Base-by-base conservation (phyloP, 2,113 vertebrate genomes). In the Otus sunia region DNA sequence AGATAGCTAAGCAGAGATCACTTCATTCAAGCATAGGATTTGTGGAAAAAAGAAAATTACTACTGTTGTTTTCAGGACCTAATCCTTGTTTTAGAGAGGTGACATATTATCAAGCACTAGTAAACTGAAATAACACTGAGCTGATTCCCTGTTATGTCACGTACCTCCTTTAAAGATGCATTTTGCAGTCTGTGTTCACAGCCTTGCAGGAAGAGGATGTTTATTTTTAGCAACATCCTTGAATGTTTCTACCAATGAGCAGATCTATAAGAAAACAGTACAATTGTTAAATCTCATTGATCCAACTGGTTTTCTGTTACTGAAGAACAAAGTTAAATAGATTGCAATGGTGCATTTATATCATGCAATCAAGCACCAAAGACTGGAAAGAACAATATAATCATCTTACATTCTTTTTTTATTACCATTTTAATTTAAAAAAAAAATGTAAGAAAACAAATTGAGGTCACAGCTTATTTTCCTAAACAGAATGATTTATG, bases 201-300 rank as follows among this genome's bases (percentile, higher is more conserved):
- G 77, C 86, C 64, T 52, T 53, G 55, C 92, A 97, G 92, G 97
- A 97, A 96, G 81, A 96, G 91, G 56, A 92, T 93, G 77, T 75
- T 96, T 98, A 98, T 98, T 98, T 98, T 97, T 97, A 97, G 96
- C 94, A 84, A 93, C 88, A 97, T 91, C 94, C 95, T 96, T 98
- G 86, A 93, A 63, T 32, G 23, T 78, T 96, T 96, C 76, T 86
- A 95, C 59, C 91, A 88, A 77, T 56, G 72, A 49, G 50, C 82
- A 82, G 91, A 68, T 94, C 90, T 53, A 69, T 37, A 96, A 83
- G 58, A 78, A 95, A 95, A 84, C 22, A 37, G 26, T 59, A 53
- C 56, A 66, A 58, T 18, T 84, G 25, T 79, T 93, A 78, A 83
- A 87, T 47, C 83, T 69, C 45, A 60, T 56, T 88, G 64, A 64